A percentile compares a stretch with the other conserved stretches of the same genome.
phyloP scores from a whole-genome alignment of 2,797 vertebrate species.

The Ambastaia sidthimunki region DNA sequence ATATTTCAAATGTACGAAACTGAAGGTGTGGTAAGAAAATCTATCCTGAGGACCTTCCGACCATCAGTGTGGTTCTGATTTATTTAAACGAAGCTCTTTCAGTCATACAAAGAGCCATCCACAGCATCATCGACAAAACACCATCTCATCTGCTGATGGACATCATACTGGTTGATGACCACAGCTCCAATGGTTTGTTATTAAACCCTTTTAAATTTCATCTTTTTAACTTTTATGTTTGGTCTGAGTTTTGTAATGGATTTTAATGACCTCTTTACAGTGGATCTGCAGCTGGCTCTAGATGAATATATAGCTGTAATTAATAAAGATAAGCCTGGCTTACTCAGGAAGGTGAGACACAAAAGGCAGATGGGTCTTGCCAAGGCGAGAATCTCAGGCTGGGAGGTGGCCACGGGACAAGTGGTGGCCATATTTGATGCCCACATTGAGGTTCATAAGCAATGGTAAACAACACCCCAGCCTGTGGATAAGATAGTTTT shows the following conservation, averaged over 20 bases:
- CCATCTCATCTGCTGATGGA: constrained; percentile 76
- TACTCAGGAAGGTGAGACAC: constrained; percentile 76
- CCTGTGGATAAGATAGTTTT: not conserved
- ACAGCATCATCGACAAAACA: constrained; percentile 78
- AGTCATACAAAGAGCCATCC: constrained; percentile 76
- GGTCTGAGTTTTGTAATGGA: no score
- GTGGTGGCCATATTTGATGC: constrained; percentile 83
- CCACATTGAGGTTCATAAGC: constrained; percentile 79
- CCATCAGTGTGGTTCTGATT: constrained; percentile 78
- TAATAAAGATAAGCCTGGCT: constrained; percentile 63
- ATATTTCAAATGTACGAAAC: not conserved
- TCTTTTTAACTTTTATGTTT: no score
- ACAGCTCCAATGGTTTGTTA: constrained; percentile 75
- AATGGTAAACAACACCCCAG: constrained; percentile 62
- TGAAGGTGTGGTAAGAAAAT: constrained; percentile 74
- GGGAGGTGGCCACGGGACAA: constrained; percentile 74
- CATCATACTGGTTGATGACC: constrained; percentile 83
- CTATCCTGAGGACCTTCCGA: constrained; percentile 76
- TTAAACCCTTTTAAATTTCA: no score
- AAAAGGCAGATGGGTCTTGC: constrained; percentile 75
- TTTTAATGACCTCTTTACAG: constrained; percentile 61
- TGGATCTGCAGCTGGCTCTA: constrained; percentile 70
- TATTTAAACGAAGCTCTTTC: constrained; percentile 83
- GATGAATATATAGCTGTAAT: constrained; percentile 67
- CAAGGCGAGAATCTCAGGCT: constrained; percentile 77